Evolutionary conservation across 2,888 invertebrate genomes (phyloP).

Genomic region (Eristalis arbustorum): DNA sequence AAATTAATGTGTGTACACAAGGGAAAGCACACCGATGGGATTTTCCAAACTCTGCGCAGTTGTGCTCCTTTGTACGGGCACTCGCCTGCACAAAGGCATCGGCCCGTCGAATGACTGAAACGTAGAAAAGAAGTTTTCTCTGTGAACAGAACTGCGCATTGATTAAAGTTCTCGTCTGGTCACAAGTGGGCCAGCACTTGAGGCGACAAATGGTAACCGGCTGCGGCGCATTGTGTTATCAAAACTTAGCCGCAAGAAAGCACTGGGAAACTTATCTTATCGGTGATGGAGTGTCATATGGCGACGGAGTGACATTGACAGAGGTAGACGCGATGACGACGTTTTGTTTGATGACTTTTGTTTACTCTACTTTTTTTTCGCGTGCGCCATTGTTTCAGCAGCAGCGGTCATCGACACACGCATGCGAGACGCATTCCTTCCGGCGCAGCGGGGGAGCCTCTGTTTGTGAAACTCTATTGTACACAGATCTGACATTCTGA

Average conservation of each 20-base stretch:
- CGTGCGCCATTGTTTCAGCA: neutral
- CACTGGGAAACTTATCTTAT: neutral
- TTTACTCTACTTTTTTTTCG: neutral
- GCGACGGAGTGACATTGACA: neutral
- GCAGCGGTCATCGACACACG: neutral
- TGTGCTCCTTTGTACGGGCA: conserved; percentile 2
- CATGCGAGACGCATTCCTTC: neutral
- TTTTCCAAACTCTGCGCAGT: conserved; percentile 43
- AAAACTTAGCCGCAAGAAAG: neutral
- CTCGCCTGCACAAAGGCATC: neutral
- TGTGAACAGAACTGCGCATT: neutral
- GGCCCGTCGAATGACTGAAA: neutral
- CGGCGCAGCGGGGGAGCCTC: neutral
- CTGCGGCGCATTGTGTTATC: neutral
- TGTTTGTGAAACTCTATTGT: neutral
- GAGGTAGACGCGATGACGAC: neutral
- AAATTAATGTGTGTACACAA: conserved; percentile 6
- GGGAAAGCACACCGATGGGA: conserved; percentile 9
- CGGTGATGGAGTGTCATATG: neutral
- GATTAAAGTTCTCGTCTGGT: neutral
- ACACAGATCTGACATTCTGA: neutral
- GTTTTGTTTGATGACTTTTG: neutral
- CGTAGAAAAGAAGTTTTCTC: neutral
- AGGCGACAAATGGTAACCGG: neutral
- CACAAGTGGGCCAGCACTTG: neutral